Base-by-base conservation (phyloP, 2,888 invertebrate species). In the Plagodis pulveraria region DNA sequence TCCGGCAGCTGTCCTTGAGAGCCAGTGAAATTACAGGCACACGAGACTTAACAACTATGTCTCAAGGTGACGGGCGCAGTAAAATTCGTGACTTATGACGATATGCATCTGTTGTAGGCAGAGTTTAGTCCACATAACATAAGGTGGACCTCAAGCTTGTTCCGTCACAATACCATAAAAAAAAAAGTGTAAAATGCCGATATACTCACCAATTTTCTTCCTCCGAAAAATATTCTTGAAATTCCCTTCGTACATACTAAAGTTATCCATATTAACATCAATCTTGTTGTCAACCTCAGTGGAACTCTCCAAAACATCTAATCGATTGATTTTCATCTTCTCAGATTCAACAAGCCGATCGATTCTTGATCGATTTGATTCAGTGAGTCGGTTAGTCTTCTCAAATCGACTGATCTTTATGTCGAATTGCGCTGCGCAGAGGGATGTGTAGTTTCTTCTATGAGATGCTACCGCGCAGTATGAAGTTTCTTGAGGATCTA, bases 391-490 rank as follows among this genome's bases (percentile, higher is more conserved):
- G 57, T 71, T 80, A 22, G 77, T 71, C 72, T 84, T 86, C 52
- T 86, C 83, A 38, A 76, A 71, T 41, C 82, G 74, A 38, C 65
- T 77, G 0, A 72, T 60, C 67, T 83, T 84, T 2, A 84, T 70
- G 47, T 91, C 91, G 42, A 77, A 77, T 60, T 89, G 90, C 0
- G 92, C 92, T 0, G 90, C 86, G 57, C 92, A 92, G 0, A 92
- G 80, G 0, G 92, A 90, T 0, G 90, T 90, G 73, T 91, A 92
- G 77, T 89, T 90, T 58, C 79, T 87, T 22, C 77, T 77, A 38
- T 84, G 83, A 0, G 91, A 91, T 2, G 90, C 90, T 0, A 92
- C 89, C 0, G 91, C 88, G 72, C 91, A 92, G 71, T 92, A 92
- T 10, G 79, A 81, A 0, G 91, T 91, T 9, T 82, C 78, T 78